Evolutionary conservation across 2,113 vertebrate species (phyloP), one percentile per base, ranked within the genome.

Genomic region (Climacteris rufus): DNA sequence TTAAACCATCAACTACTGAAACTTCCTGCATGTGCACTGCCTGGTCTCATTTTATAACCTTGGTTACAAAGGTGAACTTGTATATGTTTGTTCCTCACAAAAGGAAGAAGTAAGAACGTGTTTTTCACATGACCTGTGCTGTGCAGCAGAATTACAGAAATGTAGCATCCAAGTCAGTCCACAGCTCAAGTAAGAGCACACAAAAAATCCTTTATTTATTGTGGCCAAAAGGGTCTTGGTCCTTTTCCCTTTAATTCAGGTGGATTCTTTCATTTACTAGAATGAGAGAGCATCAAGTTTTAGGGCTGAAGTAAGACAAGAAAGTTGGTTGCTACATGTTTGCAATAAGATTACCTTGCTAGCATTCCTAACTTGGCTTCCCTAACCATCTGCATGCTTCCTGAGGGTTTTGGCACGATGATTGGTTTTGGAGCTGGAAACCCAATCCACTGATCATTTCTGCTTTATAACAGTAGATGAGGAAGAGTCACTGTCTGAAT

Each of bases 111-210:
- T 10, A 72, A 66, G 70, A 71, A 44, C 10, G 25, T 78, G 44
- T 23, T 79, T 82, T 54, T 71, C 47, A 42, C 18, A 7, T 11
- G 52, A 72, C 21, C 42, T 53, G 13, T 76, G 47, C 40, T 24
- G 42, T 78, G 77, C 30, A 66, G 28, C 23, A 74, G 61, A 72
- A 69, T n/a, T 50, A 81, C 28, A 69, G 65, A 65, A 40, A 53
- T 1, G 1, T 31, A 78, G 56, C 20, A 49, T 13, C 27, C 10
- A 28, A 3, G 12, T 30, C 40, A 74, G 15, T 2, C 0, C 23
- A 37, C 21, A 23, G 30, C 49, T 93, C 44, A 33, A 40, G 52
- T 35, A 79, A 75, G 14, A 68, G 70, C 27, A 79, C 13, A 68
- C 5, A 15, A 79, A 88, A 79, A 59, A 14, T 22, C 11, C 31